Conservation (phyloP, 2,797 vertebrate genomes). For the Alauda arvensis region DNA sequence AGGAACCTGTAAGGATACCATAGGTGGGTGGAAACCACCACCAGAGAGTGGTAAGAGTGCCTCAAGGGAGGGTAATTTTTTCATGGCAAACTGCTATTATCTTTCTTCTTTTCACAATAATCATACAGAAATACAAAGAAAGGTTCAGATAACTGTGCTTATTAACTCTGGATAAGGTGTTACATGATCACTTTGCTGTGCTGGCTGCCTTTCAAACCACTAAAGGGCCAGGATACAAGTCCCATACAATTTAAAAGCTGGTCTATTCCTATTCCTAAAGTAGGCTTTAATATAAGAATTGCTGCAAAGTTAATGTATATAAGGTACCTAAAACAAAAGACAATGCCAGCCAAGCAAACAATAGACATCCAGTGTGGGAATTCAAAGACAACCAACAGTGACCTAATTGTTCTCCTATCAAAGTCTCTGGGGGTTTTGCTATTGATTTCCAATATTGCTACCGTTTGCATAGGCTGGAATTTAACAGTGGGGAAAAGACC, state of each 20-base stretch:
- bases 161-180: background rate
- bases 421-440: background rate
- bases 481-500: background rate
- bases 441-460: constrained; percentile 31
- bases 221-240: background rate
- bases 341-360: background rate
- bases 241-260: background rate
- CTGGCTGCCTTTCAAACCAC: background rate
- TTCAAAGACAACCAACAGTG: constrained; percentile 25
- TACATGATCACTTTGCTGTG: background rate
- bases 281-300: background rate
- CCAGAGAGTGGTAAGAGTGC: background rate
- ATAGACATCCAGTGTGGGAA: background rate
- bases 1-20: background rate
- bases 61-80: background rate
- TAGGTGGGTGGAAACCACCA: background rate
- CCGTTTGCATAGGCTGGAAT: background rate
- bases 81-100: background rate
- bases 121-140: background rate
- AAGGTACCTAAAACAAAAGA: background rate
- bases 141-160: background rate
- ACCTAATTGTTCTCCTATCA: background rate
- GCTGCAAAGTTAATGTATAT: background rate
- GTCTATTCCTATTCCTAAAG: background rate
- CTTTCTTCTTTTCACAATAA: background rate